phyloP scores from a whole-genome alignment of 2,797 vertebrate genomes.

The Enteromius viviparus region DNA sequence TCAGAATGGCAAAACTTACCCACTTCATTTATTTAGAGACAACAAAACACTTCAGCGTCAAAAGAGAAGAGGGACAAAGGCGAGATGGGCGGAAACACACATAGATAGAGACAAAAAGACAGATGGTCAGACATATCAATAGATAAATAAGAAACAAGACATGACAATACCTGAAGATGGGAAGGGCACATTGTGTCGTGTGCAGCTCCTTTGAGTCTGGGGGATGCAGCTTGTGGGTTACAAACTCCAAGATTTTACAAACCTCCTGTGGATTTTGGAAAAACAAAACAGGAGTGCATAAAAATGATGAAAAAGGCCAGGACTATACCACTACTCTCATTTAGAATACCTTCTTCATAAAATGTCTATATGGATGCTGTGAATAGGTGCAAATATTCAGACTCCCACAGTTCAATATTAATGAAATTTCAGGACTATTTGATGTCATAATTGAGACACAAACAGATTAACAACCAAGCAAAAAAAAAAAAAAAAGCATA shows the following conservation, averaged over 20 bases:
- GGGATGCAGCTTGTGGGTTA: background rate
- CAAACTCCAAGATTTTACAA: background rate
- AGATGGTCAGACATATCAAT: slow-evolving; percentile 45
- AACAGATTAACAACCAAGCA: background rate
- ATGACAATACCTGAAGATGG: slow-evolving; percentile 44
- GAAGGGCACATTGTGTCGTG: slow-evolving; percentile 9
- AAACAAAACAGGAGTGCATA: slow-evolving; percentile 10
- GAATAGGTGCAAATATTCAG: background rate
- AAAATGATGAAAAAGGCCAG: background rate
- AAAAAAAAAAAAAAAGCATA: background rate
- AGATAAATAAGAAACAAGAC: slow-evolving; percentile 40
- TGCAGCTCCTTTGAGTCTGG: slow-evolving; percentile 9
- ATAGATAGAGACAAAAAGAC: slow-evolving; percentile 47
- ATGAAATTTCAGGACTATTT: background rate
- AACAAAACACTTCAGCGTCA: slow-evolving; percentile 46
- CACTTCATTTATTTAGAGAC: slow-evolving; percentile 44
- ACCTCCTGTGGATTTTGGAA: slow-evolving; percentile 1
- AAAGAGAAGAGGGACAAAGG: slow-evolving; percentile 45
- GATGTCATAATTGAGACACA: background rate
- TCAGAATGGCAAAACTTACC: slow-evolving; percentile 46
- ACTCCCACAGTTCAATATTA: background rate
- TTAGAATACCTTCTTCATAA: background rate
- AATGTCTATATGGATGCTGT: background rate
- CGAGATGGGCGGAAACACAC: slow-evolving; percentile 40
- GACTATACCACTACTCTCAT: background rate